Evolutionary conservation across 2,888 invertebrate species (phyloP), one percentile per base, ranked within the genome.

Genomic region (Sicus ferrugineus): DNA sequence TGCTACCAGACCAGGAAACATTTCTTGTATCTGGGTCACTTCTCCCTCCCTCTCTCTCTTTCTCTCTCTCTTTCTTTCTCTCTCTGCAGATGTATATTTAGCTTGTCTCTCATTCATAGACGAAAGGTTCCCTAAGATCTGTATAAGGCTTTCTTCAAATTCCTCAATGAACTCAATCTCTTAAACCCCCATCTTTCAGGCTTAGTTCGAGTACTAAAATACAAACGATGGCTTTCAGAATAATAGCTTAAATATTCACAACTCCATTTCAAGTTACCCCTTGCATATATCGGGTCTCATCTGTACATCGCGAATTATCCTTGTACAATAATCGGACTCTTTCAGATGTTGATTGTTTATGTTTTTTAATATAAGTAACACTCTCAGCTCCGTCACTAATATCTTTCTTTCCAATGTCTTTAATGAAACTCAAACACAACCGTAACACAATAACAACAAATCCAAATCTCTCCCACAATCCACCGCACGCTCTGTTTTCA

Each of bases 51-150:
- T 50, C 31, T 31, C 2, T 50, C 14, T 31, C 0, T 30, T 19
- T 31, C 14, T 64, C 31, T 48, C 23, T 61, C 38, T 11, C 38
- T 61, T 23, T 23, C 61, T 61, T 23, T 61, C 38, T 42, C 14
- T 42, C 3, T 61, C 14, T 38, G 38, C 38, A 34, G 38, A 34
- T 34, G 5, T 34, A 11, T 34, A 11, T 9, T 9, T 34, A 9
- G 38, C 5, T 34, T 11, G 11, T n/a, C 38, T 34, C 7, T 9
- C 38, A 34, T 9, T 34, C 38, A 34, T 9, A 34, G 11, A 9
- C 5, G 7, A 5, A 5, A 34, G 38, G 7, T 34, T 34, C 38
- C 11, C 11, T 11, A 34, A 34, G 38, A 5, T 34, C 11, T 34
- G 7, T 34, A 34, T 34, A 34, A 11, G 11, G 11, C 38, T 34